These are phyloP conservation scores for Metalampra italica DNA, from an alignment of 2,888 invertebrate species.

Conservation along the genomic window DNA sequence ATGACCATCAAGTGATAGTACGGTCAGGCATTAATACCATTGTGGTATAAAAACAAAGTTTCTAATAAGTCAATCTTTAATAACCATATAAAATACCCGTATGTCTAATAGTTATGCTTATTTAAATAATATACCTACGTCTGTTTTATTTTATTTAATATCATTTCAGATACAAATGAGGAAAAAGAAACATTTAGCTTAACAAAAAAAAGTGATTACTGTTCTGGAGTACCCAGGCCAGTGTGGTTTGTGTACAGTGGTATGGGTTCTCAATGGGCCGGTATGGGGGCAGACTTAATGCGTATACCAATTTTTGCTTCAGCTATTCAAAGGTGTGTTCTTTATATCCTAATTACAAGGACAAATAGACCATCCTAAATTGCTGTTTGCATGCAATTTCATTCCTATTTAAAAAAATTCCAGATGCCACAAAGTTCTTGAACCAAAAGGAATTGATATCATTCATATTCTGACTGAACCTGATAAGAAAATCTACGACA, in stretches of 20 bases:
- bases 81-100: too few species aligned
- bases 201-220: constrained; percentile 33
- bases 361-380: background rate
- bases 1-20: too few species aligned
- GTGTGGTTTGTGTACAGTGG: constrained; percentile 84
- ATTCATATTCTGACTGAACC: constrained; percentile 79
- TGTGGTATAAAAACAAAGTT: too few species aligned
- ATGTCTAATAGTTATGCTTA: too few species aligned
- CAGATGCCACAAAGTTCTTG: constrained; percentile 76
- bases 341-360: too few species aligned
- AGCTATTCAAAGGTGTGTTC: constrained; percentile 54
- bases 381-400: background rate
- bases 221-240: constrained; percentile 50
- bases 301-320: constrained; percentile 76
- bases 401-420: constrained; percentile 4
- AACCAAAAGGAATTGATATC: constrained; percentile 81
- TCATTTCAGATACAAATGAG: constrained; percentile 31
- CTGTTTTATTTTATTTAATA: too few species aligned
- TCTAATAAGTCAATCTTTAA: too few species aligned
- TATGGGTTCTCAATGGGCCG: constrained; percentile 85
- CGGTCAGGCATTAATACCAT: too few species aligned
- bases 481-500: constrained; percentile 80
- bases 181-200: constrained; percentile 32
- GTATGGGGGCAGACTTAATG: constrained; percentile 82
- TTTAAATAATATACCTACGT: too few species aligned